Base-by-base conservation (phyloP, 1,140 invertebrate species). In the Pseudomyrmex cubaensis region DNA sequence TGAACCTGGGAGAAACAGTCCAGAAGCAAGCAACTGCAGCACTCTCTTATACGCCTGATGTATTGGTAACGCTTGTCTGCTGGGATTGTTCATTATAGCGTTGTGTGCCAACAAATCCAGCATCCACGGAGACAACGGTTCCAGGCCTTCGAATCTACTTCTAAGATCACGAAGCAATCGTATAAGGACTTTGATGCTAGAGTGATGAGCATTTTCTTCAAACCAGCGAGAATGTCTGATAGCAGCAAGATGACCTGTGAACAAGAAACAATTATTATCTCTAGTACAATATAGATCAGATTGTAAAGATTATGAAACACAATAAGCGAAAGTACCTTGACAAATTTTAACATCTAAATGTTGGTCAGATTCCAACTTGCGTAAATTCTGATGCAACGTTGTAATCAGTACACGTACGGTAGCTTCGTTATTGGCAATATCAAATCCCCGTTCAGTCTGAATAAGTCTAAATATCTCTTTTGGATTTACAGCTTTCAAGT, bases 131-230 rank as follows among this genome's bases (percentile, higher is more conserved):
- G 97, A 98, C 0, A 99, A 94, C 2, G 98, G 97, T 80, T 98
- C 96, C 61, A 99, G 96, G 3, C 98, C 98, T 87, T 98, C 96
- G 94, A 98, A 99, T 73, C 99, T 95, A 62, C 96, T 96, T 88
- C 97, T 96, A 84, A 99, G 95, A 94, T 99, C 99, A 88, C 98
- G 96, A 1, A 99, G 94, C 20, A 99, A 95, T 13, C 99, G 96
- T 86, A 99, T 99, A 0, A 99, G 94, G 13, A 99, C 98, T 95
- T 99, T 99, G 67, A 99, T 98, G 48, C 98, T 98, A 3, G 99
- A 99, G 94, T 99, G 98, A 93, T 98, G 98, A 7, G 98, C 98
- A 94, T 99, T 99, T 94, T 99, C 99, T 93, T 99, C 99, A 94
- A 99, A 99, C 99, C 99, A 99, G 3, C 98, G 96, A 52, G 98